Percentiles rank a stretch among this genome's conserved stretches.
Evolutionary conservation across 2,888 invertebrate genomes (phyloP).

Genomic region (Dioctria linearis): DNA sequence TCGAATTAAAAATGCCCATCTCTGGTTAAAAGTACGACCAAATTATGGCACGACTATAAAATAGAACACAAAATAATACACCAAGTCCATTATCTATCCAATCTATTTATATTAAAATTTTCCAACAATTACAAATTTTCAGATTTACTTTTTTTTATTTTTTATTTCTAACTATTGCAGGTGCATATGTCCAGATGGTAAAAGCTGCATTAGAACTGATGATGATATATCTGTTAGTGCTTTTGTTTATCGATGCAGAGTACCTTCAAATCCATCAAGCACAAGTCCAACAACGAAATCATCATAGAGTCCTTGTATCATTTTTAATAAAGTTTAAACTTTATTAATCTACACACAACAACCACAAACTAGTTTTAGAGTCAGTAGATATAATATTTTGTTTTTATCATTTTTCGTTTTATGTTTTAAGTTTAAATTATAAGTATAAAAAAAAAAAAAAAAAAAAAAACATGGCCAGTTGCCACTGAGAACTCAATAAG

Average conservation of each 20-base stretch:
- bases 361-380: constrained; percentile 42
- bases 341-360: background rate
- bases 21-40: no score
- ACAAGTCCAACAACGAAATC: constrained; percentile 23
- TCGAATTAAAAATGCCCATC: no score
- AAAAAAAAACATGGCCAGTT: constrained; percentile 2
- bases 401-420: constrained; percentile 5
- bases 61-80: no score
- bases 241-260: constrained; percentile 74
- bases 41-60: no score
- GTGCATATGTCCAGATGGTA: constrained; percentile 72
- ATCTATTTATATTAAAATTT: no score
- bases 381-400: constrained; percentile 26
- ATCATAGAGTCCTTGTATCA: constrained; percentile 28
- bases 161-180: constrained; percentile 65
- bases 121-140: no score
- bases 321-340: background rate
- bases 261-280: background rate
- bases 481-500: constrained; percentile 3
- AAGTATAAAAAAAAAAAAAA: constrained; percentile 13
- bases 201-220: constrained; percentile 72
- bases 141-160: no score
- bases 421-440: constrained; percentile 38
- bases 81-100: no score
- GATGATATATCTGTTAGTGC: constrained; percentile 76